A percentile compares a stretch with the other conserved stretches of the same genome.
Conservation (phyloP, 2,888 invertebrate species). For the Stenoptilia bipunctidactyla region DNA sequence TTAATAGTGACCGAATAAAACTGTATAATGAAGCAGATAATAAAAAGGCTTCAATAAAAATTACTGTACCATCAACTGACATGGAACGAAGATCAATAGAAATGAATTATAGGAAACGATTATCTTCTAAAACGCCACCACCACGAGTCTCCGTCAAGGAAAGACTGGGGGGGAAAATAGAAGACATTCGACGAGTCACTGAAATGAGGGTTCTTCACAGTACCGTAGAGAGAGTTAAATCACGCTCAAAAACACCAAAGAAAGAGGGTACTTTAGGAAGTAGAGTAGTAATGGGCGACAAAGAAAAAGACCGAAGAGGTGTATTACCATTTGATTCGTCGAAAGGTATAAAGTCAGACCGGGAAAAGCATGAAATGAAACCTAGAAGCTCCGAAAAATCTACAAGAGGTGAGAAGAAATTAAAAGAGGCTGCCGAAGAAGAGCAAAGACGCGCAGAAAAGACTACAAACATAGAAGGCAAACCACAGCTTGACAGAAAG, state of each 20-base stretch:
- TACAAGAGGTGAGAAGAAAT: constrained; percentile 26
- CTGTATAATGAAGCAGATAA: constrained; percentile 68
- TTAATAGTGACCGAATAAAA: constrained; percentile 77
- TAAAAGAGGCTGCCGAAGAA: neutral
- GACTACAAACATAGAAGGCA: neutral
- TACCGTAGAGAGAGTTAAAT: constrained; percentile 67
- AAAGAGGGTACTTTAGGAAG: constrained; percentile 50
- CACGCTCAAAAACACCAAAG: constrained; percentile 64
- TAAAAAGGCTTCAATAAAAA: constrained; percentile 57
- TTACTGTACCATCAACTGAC: constrained; percentile 63
- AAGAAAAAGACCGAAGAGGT: constrained; percentile 42
- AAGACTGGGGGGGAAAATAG: constrained; percentile 82
- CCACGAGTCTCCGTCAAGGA: constrained; percentile 82
- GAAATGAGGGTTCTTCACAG: constrained; percentile 69
- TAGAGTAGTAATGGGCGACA: constrained; percentile 61
- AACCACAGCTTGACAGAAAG: constrained; percentile 42
- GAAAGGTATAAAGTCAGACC: constrained; percentile 33
- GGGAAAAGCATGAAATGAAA: constrained; percentile 31
- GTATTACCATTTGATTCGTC: constrained; percentile 30
- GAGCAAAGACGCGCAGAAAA: neutral
- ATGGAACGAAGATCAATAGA: constrained; percentile 57
- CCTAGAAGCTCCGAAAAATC: constrained; percentile 27
- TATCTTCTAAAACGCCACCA: constrained; percentile 67
- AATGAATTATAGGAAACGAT: constrained; percentile 51
- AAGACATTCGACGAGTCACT: constrained; percentile 64